Conservation (phyloP, 2,113 vertebrate species). For the Triplophysa tibetana region DNA sequence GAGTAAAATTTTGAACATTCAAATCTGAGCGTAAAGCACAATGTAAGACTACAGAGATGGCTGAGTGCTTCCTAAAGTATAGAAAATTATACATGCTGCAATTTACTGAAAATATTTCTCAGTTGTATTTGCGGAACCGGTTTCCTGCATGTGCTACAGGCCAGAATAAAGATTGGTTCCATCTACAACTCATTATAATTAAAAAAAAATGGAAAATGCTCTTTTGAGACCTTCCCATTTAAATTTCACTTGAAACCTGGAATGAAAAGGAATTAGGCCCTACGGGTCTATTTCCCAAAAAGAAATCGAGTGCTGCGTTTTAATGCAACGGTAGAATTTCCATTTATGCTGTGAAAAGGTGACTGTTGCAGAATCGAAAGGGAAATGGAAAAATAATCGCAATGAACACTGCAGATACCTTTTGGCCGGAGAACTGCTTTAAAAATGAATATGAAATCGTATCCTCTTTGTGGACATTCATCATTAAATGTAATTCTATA, state of each 20-base stretch:
- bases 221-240: conserved; percentile 45
- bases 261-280: conserved; percentile 35
- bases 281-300: conserved; percentile 32
- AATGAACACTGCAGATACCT: too few species aligned
- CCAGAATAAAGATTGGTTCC: conserved; percentile 15
- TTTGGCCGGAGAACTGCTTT: too few species aligned
- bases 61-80: conserved; percentile 5
- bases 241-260: conserved; percentile 26
- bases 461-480: too few species aligned
- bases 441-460: too few species aligned
- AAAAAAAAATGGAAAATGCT: conserved; percentile 38
- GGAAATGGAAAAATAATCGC: not conserved
- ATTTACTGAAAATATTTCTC: not conserved
- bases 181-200: conserved; percentile 41
- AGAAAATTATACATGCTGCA: not conserved
- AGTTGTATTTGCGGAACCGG: not conserved
- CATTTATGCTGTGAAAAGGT: conserved; percentile 9
- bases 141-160: not conserved
- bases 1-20: conserved; percentile 12
- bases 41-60: not conserved
- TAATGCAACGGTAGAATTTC: conserved; percentile 13
- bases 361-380: not conserved
- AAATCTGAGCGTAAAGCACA: not conserved
- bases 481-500: too few species aligned
- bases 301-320: conserved; percentile 24